Base-by-base conservation (phyloP, 2,113 vertebrate species). In the Fregata magnificens region DNA sequence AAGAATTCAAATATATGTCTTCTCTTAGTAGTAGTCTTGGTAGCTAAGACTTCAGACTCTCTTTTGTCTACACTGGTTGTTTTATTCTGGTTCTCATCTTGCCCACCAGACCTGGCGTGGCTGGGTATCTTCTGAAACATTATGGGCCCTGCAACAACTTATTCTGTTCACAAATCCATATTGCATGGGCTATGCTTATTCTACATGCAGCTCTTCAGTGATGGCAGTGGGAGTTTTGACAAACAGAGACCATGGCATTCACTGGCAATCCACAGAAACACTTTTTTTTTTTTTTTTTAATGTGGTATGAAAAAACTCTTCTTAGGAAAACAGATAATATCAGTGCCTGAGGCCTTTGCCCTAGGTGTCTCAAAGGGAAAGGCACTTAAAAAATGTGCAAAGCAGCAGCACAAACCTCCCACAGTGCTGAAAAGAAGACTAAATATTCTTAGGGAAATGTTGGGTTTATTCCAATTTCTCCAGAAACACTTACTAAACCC, bases 341-440 rank as follows among this genome's bases (percentile, higher is more conserved):
- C 95, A 90, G 71, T 40, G 89, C 93, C 94, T 96, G 91, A 93
- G 67, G 92, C 88, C 80, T 95, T 97, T 97, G 95, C 92, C 92
- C 88, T 92, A 93, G 94, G 94, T 96, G 87, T 96, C 93, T 94
- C 89, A 83, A 90, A 93, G 93, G 84, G 79, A 97, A 96, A 97
- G 55, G 87, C 81, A 93, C 91, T 95, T 91, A 29, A 94, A 97
- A 97, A 97, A 97, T 97, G 95, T 96, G 91, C 94, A 94, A 95
- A 96, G n/a, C 84, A 93, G 86, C 94, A 95, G 62, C 31, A 55
- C 78, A 97, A 97, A 97, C 96, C 96, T 97, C 96, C 96, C 95
- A 97, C 94, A 62, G 93, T 90, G 97, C 93, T 91, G 95, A 96
- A 95, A 96, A 95, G 93, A 91, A 95, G 94, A 95, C 89, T 95